Percentiles rank a stretch among this genome's conserved stretches.
Conservation (phyloP, 2,797 vertebrate species). For the Spinibarbus caldwelli region DNA sequence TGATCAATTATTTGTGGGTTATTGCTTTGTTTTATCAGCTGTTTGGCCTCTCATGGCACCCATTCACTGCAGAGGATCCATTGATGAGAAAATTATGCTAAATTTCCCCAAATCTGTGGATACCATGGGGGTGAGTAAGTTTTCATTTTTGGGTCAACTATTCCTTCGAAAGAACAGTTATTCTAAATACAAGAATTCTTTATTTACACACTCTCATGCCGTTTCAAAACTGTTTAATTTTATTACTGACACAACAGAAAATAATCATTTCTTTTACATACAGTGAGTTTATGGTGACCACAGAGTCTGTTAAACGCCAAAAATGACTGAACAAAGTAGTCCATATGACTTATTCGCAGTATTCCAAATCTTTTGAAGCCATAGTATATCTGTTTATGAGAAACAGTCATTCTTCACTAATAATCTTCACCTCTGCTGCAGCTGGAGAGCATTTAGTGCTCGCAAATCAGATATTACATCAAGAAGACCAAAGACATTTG, state of each 20-base stretch:
- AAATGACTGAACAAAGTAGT: background rate
- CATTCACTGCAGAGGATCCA: background rate
- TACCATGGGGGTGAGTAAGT: too few relatives aligned
- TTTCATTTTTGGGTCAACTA: background rate
- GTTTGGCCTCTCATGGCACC: background rate
- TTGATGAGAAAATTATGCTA: background rate
- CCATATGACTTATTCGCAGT: too few relatives aligned
- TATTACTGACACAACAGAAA: background rate
- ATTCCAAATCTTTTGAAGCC: too few relatives aligned
- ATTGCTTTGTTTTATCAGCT: background rate
- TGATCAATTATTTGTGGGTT: background rate
- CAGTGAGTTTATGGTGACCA: background rate
- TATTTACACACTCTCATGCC: background rate
- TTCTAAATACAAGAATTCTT: background rate
- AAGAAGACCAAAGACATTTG: too few relatives aligned
- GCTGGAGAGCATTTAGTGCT: too few relatives aligned
- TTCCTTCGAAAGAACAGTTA: too few relatives aligned
- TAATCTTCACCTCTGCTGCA: too few relatives aligned
- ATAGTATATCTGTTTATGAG: too few relatives aligned
- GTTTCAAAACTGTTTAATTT: background rate
- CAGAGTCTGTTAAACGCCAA: background rate
- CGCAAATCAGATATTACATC: too few relatives aligned
- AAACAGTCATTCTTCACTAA: too few relatives aligned
- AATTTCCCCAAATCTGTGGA: background rate
- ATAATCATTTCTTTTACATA: background rate